Conservation (phyloP, 2,797 vertebrate genomes). For the Scolopax bukidnonensis region DNA sequence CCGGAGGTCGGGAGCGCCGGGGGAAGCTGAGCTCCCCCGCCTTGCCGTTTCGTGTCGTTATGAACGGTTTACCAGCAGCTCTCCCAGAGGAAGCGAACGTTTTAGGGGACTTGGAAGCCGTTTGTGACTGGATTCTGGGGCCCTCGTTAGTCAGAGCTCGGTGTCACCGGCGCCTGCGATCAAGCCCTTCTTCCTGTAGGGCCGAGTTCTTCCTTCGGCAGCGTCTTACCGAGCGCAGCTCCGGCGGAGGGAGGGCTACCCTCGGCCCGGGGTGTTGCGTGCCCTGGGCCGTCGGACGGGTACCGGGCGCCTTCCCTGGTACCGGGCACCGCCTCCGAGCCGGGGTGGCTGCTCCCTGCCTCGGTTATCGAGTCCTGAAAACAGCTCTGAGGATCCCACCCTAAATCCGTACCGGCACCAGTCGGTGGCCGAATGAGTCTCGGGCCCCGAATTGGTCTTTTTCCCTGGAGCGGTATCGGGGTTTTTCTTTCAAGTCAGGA, state of each 20-base stretch:
- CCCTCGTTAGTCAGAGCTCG: no score
- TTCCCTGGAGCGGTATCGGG: neutral
- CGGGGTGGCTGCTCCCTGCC: neutral
- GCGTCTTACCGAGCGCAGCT: neutral
- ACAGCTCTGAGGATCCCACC: neutral
- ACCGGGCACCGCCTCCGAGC: neutral
- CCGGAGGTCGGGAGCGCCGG: neutral
- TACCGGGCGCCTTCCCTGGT: no score
- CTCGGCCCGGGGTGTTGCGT: rapidly evolving
- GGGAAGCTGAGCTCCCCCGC: neutral
- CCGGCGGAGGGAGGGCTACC: rapidly evolving
- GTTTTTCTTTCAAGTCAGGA: neutral
- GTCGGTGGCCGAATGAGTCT: neutral
- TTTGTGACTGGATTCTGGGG: no score
- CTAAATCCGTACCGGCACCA: neutral
- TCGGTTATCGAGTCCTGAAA: neutral
- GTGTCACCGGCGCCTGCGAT: rapidly evolving
- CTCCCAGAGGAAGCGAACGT: no score
- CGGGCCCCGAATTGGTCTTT: neutral
- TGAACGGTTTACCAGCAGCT: no score
- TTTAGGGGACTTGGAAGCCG: rapidly evolving
- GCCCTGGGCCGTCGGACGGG: neutral
- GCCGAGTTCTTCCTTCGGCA: neutral
- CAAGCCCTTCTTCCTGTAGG: no score
- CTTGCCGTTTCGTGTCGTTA: rapidly evolving